A percentile compares a stretch with the other conserved stretches of the same genome.
Evolutionary conservation across 2,888 invertebrate species (phyloP).

Genomic region (Mamestra brassicae): DNA sequence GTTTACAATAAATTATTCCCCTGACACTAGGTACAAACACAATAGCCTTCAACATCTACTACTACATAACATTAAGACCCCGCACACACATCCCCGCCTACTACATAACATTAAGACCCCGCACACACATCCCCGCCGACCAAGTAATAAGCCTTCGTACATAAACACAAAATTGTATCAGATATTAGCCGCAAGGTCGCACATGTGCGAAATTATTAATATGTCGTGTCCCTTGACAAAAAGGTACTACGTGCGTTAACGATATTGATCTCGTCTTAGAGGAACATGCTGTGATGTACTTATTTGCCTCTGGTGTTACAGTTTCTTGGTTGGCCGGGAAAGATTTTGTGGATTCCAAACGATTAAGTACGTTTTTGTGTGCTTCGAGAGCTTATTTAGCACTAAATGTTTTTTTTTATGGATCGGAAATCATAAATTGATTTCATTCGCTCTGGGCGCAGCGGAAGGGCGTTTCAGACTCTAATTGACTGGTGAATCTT

Average conservation of each 20-base stretch:
- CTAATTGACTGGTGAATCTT: no score
- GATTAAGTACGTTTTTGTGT: no score
- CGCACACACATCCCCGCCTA: neutral
- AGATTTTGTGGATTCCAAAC: neutral
- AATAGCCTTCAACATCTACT: neutral
- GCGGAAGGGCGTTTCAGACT: no score
- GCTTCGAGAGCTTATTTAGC: no score
- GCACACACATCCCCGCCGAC: neutral
- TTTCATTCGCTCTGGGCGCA: no score
- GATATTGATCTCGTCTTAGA: constrained; percentile 39
- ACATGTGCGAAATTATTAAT: constrained; percentile 53
- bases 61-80: neutral
- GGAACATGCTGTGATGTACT: neutral
- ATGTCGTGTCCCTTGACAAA: constrained; percentile 51
- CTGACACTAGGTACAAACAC: neutral
- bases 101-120: neutral
- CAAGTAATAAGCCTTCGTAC: constrained; percentile 30
- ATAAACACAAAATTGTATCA: constrained; percentile 38
- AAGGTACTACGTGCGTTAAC: constrained; percentile 30
- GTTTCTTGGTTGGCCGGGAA: neutral
- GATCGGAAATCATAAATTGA: no score
- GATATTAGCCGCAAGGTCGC: constrained; percentile 34
- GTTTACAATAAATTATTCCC: neutral
- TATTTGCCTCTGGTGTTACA: constrained; percentile 4
- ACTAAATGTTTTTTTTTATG: no score